Percentiles rank a stretch among this genome's conserved stretches.
These are phyloP conservation scores for Furnarius figulus DNA, from an alignment of 2,113 vertebrate genomes.

Conservation along the genomic window DNA sequence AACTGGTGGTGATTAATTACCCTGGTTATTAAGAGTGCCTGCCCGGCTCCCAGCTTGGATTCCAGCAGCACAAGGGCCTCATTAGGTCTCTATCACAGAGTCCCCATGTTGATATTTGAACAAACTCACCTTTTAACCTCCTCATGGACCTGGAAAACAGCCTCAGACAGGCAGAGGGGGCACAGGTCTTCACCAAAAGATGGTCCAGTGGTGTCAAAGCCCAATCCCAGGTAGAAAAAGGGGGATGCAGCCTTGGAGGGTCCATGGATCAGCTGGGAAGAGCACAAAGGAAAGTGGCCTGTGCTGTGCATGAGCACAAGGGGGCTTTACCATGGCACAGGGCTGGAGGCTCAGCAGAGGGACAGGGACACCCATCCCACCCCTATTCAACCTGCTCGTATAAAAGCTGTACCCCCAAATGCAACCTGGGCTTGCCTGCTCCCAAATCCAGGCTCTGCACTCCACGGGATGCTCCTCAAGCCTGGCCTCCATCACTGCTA, in stretches of 20 bases:
- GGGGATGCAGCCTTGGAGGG: rapidly evolving
- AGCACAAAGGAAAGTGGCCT: rapidly evolving
- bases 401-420: neutral
- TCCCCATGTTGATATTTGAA: rapidly evolving
- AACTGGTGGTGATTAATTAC: conserved; percentile 27
- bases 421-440: neutral
- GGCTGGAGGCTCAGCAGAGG: neutral
- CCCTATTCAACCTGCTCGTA: neutral
- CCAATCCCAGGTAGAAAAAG: rapidly evolving
- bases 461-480: neutral
- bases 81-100: neutral
- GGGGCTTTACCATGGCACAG: neutral
- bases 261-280: rapidly evolving
- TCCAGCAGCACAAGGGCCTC: neutral
- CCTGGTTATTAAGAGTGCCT: neutral
- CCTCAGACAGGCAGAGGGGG: rapidly evolving
- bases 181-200: rapidly evolving
- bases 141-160: neutral
- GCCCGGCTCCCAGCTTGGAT: neutral
- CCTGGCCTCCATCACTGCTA: neutral
- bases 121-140: neutral
- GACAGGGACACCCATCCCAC: no score
- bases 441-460: neutral
- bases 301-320: rapidly evolving
- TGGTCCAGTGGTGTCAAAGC: neutral